Percentiles rank a stretch among this genome's conserved stretches.
phyloP scores from a whole-genome alignment of 2,888 invertebrate genomes.

The Griposia aprilina region DNA sequence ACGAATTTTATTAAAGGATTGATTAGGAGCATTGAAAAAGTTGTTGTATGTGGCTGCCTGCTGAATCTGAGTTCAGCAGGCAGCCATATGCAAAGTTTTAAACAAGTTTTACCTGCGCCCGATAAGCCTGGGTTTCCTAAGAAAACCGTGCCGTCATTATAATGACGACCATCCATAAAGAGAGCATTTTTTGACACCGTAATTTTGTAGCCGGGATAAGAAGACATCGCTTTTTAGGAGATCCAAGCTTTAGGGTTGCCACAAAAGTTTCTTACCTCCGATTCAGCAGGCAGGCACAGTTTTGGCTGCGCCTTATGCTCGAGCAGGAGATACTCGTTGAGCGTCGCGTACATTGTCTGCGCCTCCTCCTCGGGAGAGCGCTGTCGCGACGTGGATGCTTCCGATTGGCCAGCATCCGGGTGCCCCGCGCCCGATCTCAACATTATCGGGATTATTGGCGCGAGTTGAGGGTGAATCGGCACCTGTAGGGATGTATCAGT shows the following conservation, averaged over 20 bases:
- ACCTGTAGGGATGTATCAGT: slow-evolving; percentile 70
- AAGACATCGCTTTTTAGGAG: no score
- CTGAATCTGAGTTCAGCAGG: no score
- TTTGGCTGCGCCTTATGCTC: slow-evolving; percentile 93
- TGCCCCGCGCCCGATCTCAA: slow-evolving; percentile 91
- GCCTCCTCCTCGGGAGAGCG: slow-evolving; percentile 63
- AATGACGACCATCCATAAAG: no score
- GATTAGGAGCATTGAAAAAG: no score
- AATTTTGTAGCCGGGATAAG: no score
- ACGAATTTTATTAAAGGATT: not conserved
- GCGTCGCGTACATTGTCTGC: slow-evolving; percentile 88
- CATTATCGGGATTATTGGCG: slow-evolving; percentile 84
- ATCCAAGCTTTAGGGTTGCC: no score
- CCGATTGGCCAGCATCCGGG: slow-evolving; percentile 91
- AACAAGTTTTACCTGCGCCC: no score
- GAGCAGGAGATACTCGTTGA: slow-evolving; percentile 93
- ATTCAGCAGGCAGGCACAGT: slow-evolving; percentile 91
- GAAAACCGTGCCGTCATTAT: no score
- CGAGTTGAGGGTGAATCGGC: slow-evolving; percentile 90
- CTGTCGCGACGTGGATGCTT: slow-evolving; percentile 69
- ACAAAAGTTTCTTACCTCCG: slow-evolving; percentile 86
- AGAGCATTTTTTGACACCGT: no score
- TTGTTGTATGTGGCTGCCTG: no score
- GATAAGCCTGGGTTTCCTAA: no score
- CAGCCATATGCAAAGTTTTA: no score